phyloP scores from a whole-genome alignment of 2,113 vertebrate species.

The Notechis scutatus region DNA sequence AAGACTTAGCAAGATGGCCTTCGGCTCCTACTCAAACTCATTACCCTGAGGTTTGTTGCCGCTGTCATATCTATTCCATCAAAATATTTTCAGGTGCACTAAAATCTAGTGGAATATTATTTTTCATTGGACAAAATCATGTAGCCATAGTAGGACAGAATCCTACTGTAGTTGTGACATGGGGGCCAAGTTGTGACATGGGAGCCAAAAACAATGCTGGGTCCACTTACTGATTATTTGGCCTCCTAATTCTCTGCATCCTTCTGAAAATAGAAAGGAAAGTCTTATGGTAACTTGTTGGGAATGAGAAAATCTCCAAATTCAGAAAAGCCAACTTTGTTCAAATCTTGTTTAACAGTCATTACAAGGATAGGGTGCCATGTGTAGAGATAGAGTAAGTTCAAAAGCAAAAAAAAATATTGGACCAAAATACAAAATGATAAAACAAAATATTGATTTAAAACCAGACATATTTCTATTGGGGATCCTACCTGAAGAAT shows the following conservation, averaged over 20 bases:
- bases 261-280: not conserved
- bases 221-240: not conserved
- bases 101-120: conserved; percentile 16
- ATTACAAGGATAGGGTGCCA: not conserved
- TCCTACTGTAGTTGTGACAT: not conserved
- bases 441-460: no score
- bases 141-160: not conserved
- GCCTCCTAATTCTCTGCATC: not conserved
- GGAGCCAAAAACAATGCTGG: not conserved
- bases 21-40: not conserved
- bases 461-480: no score
- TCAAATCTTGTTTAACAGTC: not conserved
- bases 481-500: no score
- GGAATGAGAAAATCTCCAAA: not conserved
- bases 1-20: conserved; percentile 24
- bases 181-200: not conserved
- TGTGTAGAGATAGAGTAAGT: no score
- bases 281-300: not conserved
- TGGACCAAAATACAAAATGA: no score
- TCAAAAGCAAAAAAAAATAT: no score
- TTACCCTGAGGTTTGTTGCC: not conserved
- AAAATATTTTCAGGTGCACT: conserved; percentile 40
- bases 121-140: not conserved
- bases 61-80: conserved; percentile 16
- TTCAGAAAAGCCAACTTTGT: not conserved